Percentiles rank a stretch among this genome's conserved stretches.
These are phyloP conservation scores for Xyliphius kryptos DNA, from an alignment of 2,113 vertebrate genomes.

Conservation along the genomic window DNA sequence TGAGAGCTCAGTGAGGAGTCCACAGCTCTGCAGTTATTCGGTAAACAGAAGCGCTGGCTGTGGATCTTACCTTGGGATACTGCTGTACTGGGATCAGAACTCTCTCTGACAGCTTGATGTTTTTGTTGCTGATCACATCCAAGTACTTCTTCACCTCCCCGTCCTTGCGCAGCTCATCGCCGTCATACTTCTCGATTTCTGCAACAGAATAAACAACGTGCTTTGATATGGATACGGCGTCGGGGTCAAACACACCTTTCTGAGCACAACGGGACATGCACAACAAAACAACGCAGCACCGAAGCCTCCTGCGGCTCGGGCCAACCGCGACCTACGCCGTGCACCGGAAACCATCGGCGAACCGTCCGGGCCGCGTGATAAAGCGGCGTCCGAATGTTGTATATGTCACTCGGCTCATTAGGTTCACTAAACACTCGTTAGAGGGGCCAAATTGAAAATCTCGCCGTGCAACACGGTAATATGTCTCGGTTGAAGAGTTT, in stretches of 20 bases:
- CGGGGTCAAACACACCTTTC: slow-evolving; percentile 25
- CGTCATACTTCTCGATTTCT: slow-evolving; percentile 96
- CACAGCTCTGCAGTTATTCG: too few species aligned
- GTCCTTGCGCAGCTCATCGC: slow-evolving; percentile 84
- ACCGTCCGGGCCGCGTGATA: too few species aligned
- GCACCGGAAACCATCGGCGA: too few species aligned
- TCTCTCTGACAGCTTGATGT: slow-evolving; percentile 94
- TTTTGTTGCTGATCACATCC: slow-evolving; percentile 99
- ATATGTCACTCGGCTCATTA: slow-evolving; percentile 25
- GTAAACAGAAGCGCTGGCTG: too few species aligned
- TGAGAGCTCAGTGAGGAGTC: too few species aligned
- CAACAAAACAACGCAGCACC: background rate
- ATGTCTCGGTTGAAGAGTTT: slow-evolving; percentile 47
- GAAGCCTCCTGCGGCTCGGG: too few species aligned
- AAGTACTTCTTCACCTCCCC: slow-evolving; percentile 93
- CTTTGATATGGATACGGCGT: background rate
- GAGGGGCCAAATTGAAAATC: slow-evolving; percentile 29
- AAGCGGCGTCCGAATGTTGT: background rate
- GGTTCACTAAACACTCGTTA: slow-evolving; percentile 33
- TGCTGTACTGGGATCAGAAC: slow-evolving; percentile 95
- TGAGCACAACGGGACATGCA: slow-evolving; percentile 4
- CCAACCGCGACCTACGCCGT: too few species aligned
- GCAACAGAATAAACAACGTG: slow-evolving; percentile 50
- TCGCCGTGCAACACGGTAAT: slow-evolving; percentile 27
- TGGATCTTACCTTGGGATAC: slow-evolving; percentile 89